Evolutionary conservation across 2,113 vertebrate species (phyloP), one percentile per base, ranked within the genome.

Genomic region (Agapornis roseicollis): DNA sequence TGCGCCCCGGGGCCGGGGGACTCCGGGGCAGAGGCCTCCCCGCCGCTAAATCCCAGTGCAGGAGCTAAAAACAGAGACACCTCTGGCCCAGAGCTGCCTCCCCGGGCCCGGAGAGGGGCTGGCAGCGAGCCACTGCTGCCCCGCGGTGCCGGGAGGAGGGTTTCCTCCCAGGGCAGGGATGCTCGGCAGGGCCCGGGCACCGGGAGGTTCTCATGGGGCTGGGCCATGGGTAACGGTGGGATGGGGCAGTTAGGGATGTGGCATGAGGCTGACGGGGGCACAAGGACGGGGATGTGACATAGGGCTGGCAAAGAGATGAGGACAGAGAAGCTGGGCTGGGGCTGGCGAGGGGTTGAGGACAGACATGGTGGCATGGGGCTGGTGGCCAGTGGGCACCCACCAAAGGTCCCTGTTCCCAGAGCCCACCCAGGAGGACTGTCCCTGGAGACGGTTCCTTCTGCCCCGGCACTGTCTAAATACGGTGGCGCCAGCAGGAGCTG

Each of bases 71-170:
- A 97, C 96, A 97, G 92, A 50, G 85, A 33, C 85, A 84, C 95
- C 95, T 96, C 96, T 97, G 95, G 89, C 96, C 96, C 90, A 97
- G 73, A 95, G 90, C 83, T 87, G 91, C 86, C 31, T 83, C 60
- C 63, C 35, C 1, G 1, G 61, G 71, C 6, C 25, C 1, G 0
- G 29, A 76, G 82, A 80, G 85, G 71, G 83, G 72, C 64, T 83
- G 90, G 77, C 88, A 64, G 71, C 6, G 5, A 66, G 29, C 31
- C 2, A 0, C 44, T 17, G 88, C 70, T 41, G 77, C 39, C 42
- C 63, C 11, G 9, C 4, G 5, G 12, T 55, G 41, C 64, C 28
- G 3, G 65, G 58, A 37, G 63, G 18, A 87, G 78, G 3, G 1
- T n/a, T 78, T 39, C 61, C 41, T 56, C 19, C 9, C 1, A 1